These are phyloP conservation scores for Rhodeus uyekii DNA, from an alignment of 2,797 vertebrate species.

Conservation along the genomic window DNA sequence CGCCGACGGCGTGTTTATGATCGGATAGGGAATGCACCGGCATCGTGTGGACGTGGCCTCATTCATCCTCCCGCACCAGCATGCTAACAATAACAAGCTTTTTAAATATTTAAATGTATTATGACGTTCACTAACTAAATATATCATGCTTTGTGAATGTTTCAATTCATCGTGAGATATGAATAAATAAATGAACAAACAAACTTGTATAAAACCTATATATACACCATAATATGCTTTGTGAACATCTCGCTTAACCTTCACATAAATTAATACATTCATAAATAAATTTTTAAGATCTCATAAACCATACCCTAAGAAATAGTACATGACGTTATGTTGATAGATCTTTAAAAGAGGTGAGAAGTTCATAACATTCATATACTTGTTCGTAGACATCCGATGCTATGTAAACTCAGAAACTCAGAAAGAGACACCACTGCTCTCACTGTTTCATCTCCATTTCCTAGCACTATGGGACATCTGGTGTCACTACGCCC, in stretches of 20 bases:
- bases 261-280: neutral
- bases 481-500: constrained; percentile 28
- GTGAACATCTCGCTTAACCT: neutral
- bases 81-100: too few species aligned
- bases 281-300: neutral
- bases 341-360: neutral
- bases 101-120: neutral
- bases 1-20: too few species aligned
- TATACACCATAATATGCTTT: neutral
- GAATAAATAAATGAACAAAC: neutral
- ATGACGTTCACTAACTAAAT: neutral
- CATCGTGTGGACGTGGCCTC: too few species aligned
- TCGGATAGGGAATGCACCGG: too few species aligned
- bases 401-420: neutral
- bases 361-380: neutral
- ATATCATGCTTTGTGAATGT: neutral
- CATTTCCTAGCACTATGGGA: constrained; percentile 1
- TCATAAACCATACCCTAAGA: neutral
- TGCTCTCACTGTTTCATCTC: neutral
- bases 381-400: neutral
- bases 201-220: too few species aligned
- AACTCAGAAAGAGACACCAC: neutral
- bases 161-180: neutral
- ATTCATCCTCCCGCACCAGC: too few species aligned
- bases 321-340: neutral